phyloP scores from a whole-genome alignment of 1,140 invertebrate species.

The Venustaconcha ellipsiformis region DNA sequence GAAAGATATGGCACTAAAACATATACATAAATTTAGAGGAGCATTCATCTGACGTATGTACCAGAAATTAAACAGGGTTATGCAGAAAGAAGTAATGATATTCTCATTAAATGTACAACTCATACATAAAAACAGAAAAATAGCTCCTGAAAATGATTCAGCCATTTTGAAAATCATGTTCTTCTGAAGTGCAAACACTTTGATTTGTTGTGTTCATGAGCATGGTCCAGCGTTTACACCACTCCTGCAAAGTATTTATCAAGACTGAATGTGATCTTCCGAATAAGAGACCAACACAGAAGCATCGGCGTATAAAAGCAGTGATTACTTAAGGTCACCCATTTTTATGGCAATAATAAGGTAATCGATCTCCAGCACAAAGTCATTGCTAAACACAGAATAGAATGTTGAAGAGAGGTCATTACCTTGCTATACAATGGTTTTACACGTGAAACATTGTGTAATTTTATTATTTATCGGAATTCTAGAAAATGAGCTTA shows the following conservation, averaged over 20 bases:
- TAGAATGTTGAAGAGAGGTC: neutral
- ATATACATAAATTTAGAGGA: no score
- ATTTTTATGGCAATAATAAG: slow-evolving; percentile 24
- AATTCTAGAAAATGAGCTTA: no score
- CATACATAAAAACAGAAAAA: no score
- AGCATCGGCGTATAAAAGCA: slow-evolving; percentile 37
- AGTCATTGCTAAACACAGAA: slow-evolving; percentile 30
- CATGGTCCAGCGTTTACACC: slow-evolving; percentile 36
- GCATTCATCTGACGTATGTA: no score
- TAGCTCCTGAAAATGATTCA: no score
- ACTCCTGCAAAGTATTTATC: slow-evolving; percentile 27
- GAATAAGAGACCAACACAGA: slow-evolving; percentile 25
- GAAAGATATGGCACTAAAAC: no score
- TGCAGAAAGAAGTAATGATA: no score
- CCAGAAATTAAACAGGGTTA: no score
- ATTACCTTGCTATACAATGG: no score
- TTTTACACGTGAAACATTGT: no score
- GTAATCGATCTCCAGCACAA: slow-evolving; percentile 26
- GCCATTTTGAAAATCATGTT: neutral
- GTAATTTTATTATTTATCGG: no score
- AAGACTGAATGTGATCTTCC: slow-evolving; percentile 22
- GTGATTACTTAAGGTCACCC: slow-evolving; percentile 6
- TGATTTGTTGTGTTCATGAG: slow-evolving; percentile 29
- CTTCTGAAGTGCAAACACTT: slow-evolving; percentile 39
- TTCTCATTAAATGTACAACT: no score